These are phyloP conservation scores for Poecile atricapillus DNA, from an alignment of 2,113 vertebrate species.

Conservation along the genomic window DNA sequence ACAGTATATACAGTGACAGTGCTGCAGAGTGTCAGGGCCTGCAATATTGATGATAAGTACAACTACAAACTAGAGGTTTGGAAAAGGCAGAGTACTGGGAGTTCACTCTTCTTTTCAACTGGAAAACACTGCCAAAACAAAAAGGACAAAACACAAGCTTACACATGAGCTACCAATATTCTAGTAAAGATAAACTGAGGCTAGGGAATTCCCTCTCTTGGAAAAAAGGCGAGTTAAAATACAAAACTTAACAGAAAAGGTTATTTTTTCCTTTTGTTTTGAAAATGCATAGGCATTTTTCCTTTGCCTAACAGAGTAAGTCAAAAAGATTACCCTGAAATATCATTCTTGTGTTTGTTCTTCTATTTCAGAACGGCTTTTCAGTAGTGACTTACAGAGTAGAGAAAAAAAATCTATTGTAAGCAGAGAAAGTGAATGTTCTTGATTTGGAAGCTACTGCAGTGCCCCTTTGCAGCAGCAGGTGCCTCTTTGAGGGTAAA, in stretches of 20 bases:
- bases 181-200: background rate
- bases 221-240: background rate
- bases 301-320: background rate
- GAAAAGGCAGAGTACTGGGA: constrained; percentile 32
- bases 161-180: background rate
- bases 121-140: constrained; percentile 33
- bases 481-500: constrained; percentile 25
- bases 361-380: constrained; percentile 20
- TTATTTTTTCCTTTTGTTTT: background rate
- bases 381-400: background rate
- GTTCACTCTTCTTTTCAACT: constrained; percentile 59
- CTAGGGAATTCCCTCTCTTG: background rate
- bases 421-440: background rate
- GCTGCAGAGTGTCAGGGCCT: constrained; percentile 71
- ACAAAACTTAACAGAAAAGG: background rate
- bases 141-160: constrained; percentile 43
- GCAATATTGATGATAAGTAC: constrained; percentile 69
- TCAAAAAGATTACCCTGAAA: background rate
- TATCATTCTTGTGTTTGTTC: background rate
- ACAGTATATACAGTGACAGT: constrained; percentile 75
- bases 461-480: constrained; percentile 38
- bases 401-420: background rate
- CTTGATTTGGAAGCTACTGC: background rate
- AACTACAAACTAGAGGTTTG: constrained; percentile 63
- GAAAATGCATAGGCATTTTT: background rate